Conservation (phyloP, 1,140 invertebrate species). For the Drosophila equinoxialis region DNA sequence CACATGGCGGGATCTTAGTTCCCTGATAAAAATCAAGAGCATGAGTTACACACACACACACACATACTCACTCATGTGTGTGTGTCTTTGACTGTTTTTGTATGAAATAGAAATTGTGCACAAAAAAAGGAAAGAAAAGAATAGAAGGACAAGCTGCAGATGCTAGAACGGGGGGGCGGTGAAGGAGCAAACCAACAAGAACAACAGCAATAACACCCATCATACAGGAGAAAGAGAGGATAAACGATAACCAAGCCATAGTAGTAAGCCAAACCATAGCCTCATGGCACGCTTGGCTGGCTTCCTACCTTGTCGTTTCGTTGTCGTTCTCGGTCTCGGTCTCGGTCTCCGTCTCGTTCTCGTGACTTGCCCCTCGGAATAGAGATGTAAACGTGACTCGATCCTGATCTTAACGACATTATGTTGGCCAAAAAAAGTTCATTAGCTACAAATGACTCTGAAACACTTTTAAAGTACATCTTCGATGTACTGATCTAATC, state of each 20-base stretch:
- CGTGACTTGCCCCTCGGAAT: not conserved
- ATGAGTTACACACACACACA: not conserved
- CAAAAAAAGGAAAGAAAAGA: not conserved
- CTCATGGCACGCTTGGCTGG: conserved; percentile 18
- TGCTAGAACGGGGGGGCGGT: not conserved
- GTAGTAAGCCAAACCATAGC: conserved; percentile 6
- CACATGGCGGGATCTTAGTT: conserved; percentile 11
- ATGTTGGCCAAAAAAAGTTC: too few species aligned
- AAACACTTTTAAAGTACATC: too few species aligned
- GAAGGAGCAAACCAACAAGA: too few species aligned
- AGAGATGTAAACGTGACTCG: conserved; percentile 9
- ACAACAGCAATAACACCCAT: not conserved
- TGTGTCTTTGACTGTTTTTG: not conserved
- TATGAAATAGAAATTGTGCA: conserved; percentile 9
- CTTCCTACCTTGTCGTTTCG: not conserved
- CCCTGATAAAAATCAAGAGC: conserved; percentile 16
- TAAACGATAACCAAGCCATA: conserved; percentile 18
- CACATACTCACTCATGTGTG: not conserved
- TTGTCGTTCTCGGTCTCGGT: too few species aligned
- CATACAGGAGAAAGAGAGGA: not conserved
- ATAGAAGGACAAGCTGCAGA: not conserved
- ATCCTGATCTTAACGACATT: not conserved
- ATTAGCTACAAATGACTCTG: too few species aligned
- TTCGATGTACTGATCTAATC: too few species aligned
- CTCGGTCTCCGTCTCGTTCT: not conserved